Base-by-base conservation (phyloP, 2,113 vertebrate genomes). In the Patagioenas fasciata region DNA sequence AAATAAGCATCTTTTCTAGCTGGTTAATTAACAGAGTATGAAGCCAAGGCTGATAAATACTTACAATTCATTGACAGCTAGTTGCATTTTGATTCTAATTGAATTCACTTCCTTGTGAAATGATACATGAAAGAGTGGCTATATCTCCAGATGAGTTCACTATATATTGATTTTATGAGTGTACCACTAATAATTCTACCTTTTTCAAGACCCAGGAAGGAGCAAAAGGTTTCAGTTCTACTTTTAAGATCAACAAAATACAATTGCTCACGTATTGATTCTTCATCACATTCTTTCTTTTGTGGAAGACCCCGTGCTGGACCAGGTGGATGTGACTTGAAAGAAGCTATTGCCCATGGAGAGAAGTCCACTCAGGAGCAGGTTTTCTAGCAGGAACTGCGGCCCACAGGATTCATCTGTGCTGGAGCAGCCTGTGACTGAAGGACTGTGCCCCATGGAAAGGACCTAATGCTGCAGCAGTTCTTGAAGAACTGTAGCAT, bases 41-140 rank as follows among this genome's bases (percentile, higher is more conserved):
- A 91, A 95, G 34, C 38, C 32, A 66, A 80, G 18, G 16, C n/a
- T 79, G 57, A 91, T 77, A 90, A 94, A 95, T 62, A 36, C 32
- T 88, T 72, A 82, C 48, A 71, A 54, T 58, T 47, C 86, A 86
- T 89, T 85, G 88, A 82, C 38, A 66, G 38, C 6, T 74, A 58
- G 24, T 79, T 85, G 9, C 18, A 58, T 62, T 48, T 91, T 95
- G 51, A 79, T 96, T 38, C 34, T 85, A 71, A 88, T 58, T 74
- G 61, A 88, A 92, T 88, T 95, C n/a, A 62, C 18, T 70, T 92
- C 60, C 77, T 79, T 94, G 61, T 88, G 28, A 85, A 87, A 91
- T 0, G 19, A 34, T 56, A 86, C 48, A 67, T 81, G 42, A 93
- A 91, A 77, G 73, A 28, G 11, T 36, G 31, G 4, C n/a, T 81